Conservation (phyloP, 2,797 vertebrate genomes). For the Aplochiton taeniatus region DNA sequence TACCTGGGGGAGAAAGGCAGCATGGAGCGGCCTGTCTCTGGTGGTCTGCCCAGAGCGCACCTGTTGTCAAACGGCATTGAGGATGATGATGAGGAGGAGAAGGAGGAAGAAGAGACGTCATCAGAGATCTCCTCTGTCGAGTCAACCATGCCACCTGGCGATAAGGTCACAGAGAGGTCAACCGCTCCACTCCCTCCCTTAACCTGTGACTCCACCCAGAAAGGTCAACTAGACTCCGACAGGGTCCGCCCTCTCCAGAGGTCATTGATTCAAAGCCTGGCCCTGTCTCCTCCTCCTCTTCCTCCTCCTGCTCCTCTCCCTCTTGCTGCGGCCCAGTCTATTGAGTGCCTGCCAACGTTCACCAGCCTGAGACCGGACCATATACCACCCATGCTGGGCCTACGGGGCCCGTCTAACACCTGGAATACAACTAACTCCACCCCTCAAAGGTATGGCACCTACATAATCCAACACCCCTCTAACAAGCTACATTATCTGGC, state of each 20-base stretch:
- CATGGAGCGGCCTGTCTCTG: not conserved
- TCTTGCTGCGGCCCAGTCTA: slow-evolving; percentile 4
- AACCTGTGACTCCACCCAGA: not conserved
- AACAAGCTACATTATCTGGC: no score
- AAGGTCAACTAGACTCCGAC: no score
- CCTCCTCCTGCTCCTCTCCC: not conserved
- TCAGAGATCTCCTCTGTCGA: not conserved
- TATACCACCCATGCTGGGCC: slow-evolving; percentile 28
- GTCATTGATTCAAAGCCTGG: not conserved
- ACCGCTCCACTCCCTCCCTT: not conserved
- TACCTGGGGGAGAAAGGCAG: not conserved
- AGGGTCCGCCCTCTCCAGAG: not conserved
- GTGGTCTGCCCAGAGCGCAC: not conserved
- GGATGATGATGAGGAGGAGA: not conserved
- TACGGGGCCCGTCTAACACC: slow-evolving; percentile 25
- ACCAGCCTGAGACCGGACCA: slow-evolving; percentile 61
- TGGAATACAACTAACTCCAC: slow-evolving; percentile 12
- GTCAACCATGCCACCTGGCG: not conserved
- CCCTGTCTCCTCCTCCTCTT: not conserved
- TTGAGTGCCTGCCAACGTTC: slow-evolving; percentile 56
- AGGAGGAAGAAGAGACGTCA: not conserved
- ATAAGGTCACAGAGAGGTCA: not conserved
- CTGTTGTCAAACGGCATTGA: not conserved
- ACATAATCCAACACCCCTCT: not conserved
- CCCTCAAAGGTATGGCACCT: slow-evolving; percentile 49